Conservation (phyloP, 1,140 invertebrate genomes). For the Lasioglossum albipes region DNA sequence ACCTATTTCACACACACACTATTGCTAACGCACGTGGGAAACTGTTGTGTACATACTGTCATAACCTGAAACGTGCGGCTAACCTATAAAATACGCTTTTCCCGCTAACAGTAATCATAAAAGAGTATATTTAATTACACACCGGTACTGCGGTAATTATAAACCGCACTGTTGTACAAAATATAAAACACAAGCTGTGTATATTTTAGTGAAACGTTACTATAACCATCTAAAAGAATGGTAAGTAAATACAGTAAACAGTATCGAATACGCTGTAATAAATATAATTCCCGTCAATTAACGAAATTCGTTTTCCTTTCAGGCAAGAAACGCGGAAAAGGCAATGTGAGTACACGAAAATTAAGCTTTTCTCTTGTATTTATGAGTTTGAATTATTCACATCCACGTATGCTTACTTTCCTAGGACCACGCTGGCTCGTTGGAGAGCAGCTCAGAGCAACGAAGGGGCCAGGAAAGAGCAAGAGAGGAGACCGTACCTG, state of each 20-base stretch:
- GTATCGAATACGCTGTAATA: neutral
- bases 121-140: too few relatives aligned
- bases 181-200: neutral
- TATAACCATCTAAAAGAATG: slow-evolving; percentile 11
- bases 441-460: slow-evolving; percentile 96
- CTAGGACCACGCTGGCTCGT: slow-evolving; percentile 95
- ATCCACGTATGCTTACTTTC: neutral
- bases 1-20: too few relatives aligned
- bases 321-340: slow-evolving; percentile 91
- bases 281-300: too few relatives aligned
- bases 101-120: too few relatives aligned
- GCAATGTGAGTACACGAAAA: slow-evolving; percentile 86
- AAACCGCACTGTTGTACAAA: neutral
- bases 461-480: slow-evolving; percentile 87
- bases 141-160: too few relatives aligned
- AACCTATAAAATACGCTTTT: too few relatives aligned
- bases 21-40: too few relatives aligned
- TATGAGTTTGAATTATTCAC: slow-evolving; percentile 22
- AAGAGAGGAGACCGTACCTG: slow-evolving; percentile 93
- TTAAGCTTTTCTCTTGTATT: slow-evolving; percentile 7
- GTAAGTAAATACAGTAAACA: slow-evolving; percentile 15
- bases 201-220: neutral
- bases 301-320: slow-evolving; percentile 55
- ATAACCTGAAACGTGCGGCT: too few relatives aligned
- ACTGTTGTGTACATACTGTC: too few relatives aligned